These are phyloP conservation scores for Cettia cetti DNA, from an alignment of 2,113 vertebrate genomes.

Conservation along the genomic window DNA sequence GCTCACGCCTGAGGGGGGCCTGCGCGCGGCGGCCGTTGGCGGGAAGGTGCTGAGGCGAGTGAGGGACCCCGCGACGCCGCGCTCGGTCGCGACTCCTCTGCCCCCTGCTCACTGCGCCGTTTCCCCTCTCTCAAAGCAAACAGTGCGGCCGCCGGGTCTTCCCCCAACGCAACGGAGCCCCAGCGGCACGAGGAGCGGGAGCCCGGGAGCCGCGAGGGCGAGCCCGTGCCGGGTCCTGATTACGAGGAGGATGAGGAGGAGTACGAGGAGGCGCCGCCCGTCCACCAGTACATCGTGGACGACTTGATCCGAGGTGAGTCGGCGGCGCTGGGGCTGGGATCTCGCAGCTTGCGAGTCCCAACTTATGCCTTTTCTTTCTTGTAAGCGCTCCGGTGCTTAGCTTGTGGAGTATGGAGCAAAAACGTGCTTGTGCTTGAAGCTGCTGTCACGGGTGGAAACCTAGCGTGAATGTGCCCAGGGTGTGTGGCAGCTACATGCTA, in stretches of 20 bases:
- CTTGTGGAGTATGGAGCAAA: accelerated
- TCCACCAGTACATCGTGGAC: slow-evolving; percentile 62
- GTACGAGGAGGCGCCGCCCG: slow-evolving; percentile 47
- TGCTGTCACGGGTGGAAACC: neutral
- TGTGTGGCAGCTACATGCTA: neutral
- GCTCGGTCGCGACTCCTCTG: neutral
- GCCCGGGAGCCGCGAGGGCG: neutral
- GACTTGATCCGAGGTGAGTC: slow-evolving; percentile 67
- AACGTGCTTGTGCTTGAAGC: neutral
- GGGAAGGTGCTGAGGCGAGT: neutral
- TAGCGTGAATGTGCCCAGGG: accelerated
- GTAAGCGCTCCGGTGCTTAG: neutral
- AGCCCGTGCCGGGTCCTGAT: neutral
- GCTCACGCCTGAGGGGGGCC: neutral
- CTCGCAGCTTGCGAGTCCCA: neutral
- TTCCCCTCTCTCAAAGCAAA: neutral
- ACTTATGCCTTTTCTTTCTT: accelerated
- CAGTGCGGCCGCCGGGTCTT: neutral
- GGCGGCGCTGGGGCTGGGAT: neutral
- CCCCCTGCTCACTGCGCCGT: neutral
- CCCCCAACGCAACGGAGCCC: slow-evolving; percentile 21
- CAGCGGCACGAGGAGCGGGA: neutral
- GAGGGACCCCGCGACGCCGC: neutral
- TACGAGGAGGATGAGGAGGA: slow-evolving; percentile 65
- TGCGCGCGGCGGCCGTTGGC: neutral